Conservation (phyloP, 2,797 vertebrate genomes). For the Arnoldichthys spilopterus region DNA sequence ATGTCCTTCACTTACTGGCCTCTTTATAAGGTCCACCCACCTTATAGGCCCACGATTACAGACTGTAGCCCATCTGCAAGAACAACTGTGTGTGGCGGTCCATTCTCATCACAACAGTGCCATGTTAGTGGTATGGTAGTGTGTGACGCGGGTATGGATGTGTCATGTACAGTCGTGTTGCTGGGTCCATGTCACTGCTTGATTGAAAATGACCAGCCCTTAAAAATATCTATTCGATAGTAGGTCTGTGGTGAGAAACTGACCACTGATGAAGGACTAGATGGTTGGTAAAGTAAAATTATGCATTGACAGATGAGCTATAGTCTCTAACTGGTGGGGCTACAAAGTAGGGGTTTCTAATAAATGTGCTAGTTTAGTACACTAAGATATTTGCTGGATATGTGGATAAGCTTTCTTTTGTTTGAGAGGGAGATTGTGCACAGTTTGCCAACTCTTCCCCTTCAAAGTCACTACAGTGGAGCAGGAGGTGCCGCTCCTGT, state of each 20-base stretch:
- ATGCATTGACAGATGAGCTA: neutral
- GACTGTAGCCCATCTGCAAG: neutral
- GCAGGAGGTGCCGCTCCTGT: slow-evolving; percentile 15
- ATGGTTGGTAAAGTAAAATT: neutral
- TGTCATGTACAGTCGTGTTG: neutral
- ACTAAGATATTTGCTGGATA: neutral
- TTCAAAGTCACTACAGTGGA: neutral
- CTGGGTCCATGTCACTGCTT: neutral
- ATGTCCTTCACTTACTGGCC: neutral
- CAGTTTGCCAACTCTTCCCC: neutral
- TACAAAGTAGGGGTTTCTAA: neutral
- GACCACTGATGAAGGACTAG: neutral
- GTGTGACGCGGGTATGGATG: neutral
- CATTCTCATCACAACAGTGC: neutral
- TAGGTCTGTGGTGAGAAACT: neutral
- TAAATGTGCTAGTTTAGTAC: neutral
- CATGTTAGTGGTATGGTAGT: neutral
- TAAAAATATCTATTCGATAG: neutral
- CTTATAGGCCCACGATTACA: neutral
- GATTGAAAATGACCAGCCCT: neutral
- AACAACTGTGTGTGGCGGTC: neutral
- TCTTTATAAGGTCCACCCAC: neutral
- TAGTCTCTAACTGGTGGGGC: neutral
- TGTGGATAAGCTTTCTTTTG: neutral
- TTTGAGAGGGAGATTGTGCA: neutral